Evolutionary conservation across 2,888 invertebrate species (phyloP).

Genomic region (Willowsia nigromaculata): DNA sequence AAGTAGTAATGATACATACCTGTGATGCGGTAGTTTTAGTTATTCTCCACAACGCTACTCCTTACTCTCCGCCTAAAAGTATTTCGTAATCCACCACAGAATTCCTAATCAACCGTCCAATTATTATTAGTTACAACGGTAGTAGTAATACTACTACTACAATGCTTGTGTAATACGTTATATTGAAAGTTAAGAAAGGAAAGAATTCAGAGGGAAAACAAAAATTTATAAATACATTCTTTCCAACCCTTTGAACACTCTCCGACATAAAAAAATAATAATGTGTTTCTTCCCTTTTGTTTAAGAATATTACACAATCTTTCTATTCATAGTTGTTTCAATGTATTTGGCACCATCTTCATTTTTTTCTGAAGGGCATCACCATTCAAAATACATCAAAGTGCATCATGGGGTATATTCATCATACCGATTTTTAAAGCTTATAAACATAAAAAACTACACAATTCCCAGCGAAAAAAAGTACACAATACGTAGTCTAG

Average conservation of each 20-base stretch:
- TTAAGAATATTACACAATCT: slow-evolving; percentile 21
- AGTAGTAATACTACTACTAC: slow-evolving; percentile 14
- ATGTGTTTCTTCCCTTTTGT: slow-evolving; percentile 49
- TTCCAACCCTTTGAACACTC: slow-evolving; percentile 65
- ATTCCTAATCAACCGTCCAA: slow-evolving; percentile 69
- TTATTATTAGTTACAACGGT: slow-evolving; percentile 64
- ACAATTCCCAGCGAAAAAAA: neutral
- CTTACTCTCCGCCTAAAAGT: slow-evolving; percentile 27
- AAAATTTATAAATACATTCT: slow-evolving; percentile 69
- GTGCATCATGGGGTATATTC: neutral
- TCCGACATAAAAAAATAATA: slow-evolving; percentile 66
- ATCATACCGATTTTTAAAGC: neutral
- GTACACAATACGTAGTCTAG: neutral
- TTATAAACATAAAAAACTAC: neutral
- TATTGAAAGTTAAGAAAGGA: slow-evolving; percentile 21
- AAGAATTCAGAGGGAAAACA: slow-evolving; percentile 35
- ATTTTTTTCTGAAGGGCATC: neutral
- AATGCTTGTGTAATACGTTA: neutral
- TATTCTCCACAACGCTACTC: neutral
- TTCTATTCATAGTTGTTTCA: neutral
- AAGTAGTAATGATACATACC: neutral
- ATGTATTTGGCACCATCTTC: neutral
- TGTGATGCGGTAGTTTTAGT: slow-evolving; percentile 16
- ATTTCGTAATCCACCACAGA: slow-evolving; percentile 58
- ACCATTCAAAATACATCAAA: neutral